Conservation (phyloP, 2,888 invertebrate genomes). For the Machimus rusticus region DNA sequence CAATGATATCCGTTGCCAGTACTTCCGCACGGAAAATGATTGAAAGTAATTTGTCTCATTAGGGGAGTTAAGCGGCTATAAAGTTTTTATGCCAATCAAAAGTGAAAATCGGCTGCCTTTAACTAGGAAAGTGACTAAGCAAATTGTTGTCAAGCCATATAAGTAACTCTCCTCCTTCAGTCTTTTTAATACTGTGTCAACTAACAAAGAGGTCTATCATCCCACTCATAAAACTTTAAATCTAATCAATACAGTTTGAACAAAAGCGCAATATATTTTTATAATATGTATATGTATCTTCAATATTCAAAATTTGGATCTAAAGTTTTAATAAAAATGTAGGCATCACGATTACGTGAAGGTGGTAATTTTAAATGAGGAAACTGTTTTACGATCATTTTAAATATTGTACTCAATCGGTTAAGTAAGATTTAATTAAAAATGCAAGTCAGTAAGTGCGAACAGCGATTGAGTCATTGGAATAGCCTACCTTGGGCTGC, state of each 20-base stretch:
- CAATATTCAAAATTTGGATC: background rate
- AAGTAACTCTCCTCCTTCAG: background rate
- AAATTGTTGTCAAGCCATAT: background rate
- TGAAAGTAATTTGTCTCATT: background rate
- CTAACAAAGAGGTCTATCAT: background rate
- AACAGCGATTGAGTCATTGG: background rate
- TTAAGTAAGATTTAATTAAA: background rate
- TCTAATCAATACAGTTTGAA: background rate
- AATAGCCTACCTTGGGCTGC: background rate
- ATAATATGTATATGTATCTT: background rate
- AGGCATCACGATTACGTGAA: background rate
- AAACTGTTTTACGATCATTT: background rate
- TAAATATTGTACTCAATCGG: background rate
- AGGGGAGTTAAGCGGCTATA: background rate
- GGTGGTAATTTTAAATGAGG: background rate
- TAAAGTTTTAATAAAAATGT: background rate
- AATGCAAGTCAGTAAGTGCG: background rate
- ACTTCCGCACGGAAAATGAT: background rate
- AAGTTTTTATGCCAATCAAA: background rate
- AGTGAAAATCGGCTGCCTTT: background rate
- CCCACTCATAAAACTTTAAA: background rate
- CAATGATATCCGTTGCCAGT: background rate
- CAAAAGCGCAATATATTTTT: background rate
- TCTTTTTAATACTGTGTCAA: background rate
- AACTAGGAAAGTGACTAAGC: background rate